Evolutionary conservation across 2,888 invertebrate genomes (phyloP), one percentile per base, ranked within the genome.

Genomic region (Agrochola macilenta): DNA sequence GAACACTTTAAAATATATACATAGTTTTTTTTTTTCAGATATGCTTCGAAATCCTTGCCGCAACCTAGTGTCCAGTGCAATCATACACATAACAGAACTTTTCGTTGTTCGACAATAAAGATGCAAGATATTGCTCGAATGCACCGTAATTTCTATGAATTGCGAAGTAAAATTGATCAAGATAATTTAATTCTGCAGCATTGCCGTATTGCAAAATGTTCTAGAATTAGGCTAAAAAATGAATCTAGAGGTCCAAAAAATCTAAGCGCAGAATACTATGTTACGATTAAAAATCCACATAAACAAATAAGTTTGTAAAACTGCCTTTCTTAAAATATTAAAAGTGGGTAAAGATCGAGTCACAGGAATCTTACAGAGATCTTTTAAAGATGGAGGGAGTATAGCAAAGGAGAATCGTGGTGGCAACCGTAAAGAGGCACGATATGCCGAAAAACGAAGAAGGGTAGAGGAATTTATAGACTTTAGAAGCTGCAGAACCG

Each of bases 271-370:
- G 52, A 52, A 52, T 52, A 52, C 52, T 52, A 52, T 20, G 52
- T 52, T 23, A 52, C 52, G 52, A 52, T 72, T 65, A 82, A 76
- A 76, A 76, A 78, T 78, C 74, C 78, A 54, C 76, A 82, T 35
- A 78, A 81, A 78, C 64, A 78, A 26, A 72, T 75, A 76, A 74
- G 54, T 54, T 54, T 54, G 54, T 23, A 54, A 23, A 54, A 11
- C 54, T 54, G 23, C 54, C 54, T 54, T 54, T 54, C 54, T 60
- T 26, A 60, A n/a, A 11, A 23, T 78, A 73, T 81, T 81, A 70
- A 69, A 82, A 61, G 82, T 82, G 75, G 77, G 74, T 72, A 82
- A 82, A 79, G 77, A 82, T 79, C 66, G 82, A 79, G 79, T 77
- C 54, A 82, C 79, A 60, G 82, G 79, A 39, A 72, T 82, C 69